These are phyloP conservation scores for Ailuropoda melanoleuca DNA, from an alignment of 2,113 vertebrate genomes.

Conservation along the genomic window DNA sequence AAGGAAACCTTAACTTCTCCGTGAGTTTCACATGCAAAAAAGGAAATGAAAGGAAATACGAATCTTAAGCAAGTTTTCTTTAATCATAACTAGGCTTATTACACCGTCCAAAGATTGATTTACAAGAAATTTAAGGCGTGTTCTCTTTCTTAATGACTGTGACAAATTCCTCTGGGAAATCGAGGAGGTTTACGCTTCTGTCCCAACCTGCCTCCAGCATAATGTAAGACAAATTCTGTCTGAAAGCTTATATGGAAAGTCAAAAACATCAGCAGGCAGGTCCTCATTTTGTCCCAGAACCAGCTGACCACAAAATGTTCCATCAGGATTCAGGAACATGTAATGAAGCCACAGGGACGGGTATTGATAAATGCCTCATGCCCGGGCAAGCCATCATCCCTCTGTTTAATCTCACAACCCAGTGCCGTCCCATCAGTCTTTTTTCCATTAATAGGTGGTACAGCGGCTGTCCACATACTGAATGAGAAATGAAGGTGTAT, in stretches of 20 bases:
- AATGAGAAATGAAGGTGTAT: not conserved
- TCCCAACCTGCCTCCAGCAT: not conserved
- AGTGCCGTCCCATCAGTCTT: accelerated
- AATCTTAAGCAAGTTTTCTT: not conserved
- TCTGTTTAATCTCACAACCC: not conserved
- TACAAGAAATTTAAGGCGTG: not conserved
- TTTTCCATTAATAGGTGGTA: not conserved
- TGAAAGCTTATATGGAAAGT: not conserved
- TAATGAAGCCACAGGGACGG: not conserved
- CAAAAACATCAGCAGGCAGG: not conserved
- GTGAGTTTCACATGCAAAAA: not conserved
- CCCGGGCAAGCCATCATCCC: not conserved
- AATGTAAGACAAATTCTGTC: not conserved
- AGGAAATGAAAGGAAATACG: not conserved
- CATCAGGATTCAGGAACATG: not conserved
- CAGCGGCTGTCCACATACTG: accelerated
- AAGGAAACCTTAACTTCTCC: not conserved
- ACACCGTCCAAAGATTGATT: not conserved
- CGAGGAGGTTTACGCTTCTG: not conserved
- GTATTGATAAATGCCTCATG: not conserved
- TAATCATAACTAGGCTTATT: not conserved
- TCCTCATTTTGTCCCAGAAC: not conserved
- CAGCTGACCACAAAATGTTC: not conserved
- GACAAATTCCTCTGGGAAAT: not conserved
- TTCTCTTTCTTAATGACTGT: not conserved